These are phyloP conservation scores for Vanacampus margaritifer DNA, from an alignment of 2,113 vertebrate genomes.

Conservation along the genomic window DNA sequence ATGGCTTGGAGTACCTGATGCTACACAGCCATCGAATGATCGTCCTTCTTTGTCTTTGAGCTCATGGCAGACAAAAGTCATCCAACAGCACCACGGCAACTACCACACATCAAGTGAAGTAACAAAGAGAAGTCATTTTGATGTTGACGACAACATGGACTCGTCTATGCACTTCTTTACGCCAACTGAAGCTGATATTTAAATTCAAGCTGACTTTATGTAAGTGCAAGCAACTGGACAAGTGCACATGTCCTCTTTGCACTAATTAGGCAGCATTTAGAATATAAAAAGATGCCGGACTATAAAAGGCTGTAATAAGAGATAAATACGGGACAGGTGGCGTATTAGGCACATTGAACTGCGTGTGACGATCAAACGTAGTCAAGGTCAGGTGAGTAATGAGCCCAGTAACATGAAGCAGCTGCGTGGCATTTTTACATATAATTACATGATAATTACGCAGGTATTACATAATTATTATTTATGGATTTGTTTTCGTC, in stretches of 20 bases:
- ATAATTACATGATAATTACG: slow-evolving; percentile 40
- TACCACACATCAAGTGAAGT: slow-evolving; percentile 62
- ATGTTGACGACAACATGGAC: slow-evolving; percentile 37
- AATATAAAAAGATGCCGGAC: slow-evolving; percentile 1
- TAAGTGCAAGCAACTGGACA: not conserved
- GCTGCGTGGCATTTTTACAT: slow-evolving; percentile 42
- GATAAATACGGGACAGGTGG: slow-evolving; percentile 16
- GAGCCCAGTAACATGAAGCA: slow-evolving; percentile 25
- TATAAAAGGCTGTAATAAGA: not conserved
- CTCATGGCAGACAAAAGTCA: slow-evolving; percentile 59
- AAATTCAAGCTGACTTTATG: not conserved
- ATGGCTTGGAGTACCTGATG: slow-evolving; percentile 61
- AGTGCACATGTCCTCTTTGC: slow-evolving; percentile 10
- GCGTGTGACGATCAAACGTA: slow-evolving; percentile 40
- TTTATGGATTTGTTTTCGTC: not conserved
- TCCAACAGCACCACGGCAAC: slow-evolving; percentile 67
- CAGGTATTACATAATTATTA: slow-evolving; percentile 21
- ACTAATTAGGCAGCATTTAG: slow-evolving; percentile 13
- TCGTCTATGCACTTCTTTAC: slow-evolving; percentile 15
- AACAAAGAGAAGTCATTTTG: slow-evolving; percentile 60
- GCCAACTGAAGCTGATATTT: not conserved
- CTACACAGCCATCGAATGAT: slow-evolving; percentile 68
- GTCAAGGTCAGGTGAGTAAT: slow-evolving; percentile 45
- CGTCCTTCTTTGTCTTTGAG: slow-evolving; percentile 74
- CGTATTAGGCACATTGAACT: slow-evolving; percentile 23